Base-by-base conservation (phyloP, 2,888 invertebrate genomes). In the Caenorhabditis japonica region DNA sequence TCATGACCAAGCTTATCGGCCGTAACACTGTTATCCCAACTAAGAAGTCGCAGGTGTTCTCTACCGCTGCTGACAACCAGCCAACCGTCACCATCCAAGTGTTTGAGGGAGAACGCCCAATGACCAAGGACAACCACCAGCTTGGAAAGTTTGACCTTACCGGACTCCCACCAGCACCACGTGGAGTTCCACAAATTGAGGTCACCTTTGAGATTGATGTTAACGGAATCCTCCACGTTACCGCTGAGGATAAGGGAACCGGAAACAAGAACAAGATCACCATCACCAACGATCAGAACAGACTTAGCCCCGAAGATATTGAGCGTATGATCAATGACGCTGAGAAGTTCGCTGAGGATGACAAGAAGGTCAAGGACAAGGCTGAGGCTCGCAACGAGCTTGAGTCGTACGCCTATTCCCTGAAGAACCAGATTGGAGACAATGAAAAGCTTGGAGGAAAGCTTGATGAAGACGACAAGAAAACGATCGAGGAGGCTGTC, bases 101-200 rank as follows among this genome's bases (percentile, higher is more conserved):
- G 0, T 97, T 94, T 89, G 97, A 99, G 90, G 97, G 99, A 84
- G 99, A 99, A 90, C 93, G 99, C 86, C 96, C 97, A 25, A 97
- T 99, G 97, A 97, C 97, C 80, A 97, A 97, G 90, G 97, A 99
- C 90, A 99, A 99, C 90, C 97, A 99, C 90, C 91, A 95, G 80
- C 91, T 99, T 73, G 99, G 99, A 77, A 97, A 97, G 90, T 99
- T 99, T 90, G 97, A 99, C 88, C 80, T 85, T 61, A 90, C 89
- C 23, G 90, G 89, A 58, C 89, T 90, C 66, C 90, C 90, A 33
- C 89, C 90, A 52, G 89, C 90, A 23, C 90, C 89, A 25, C 85
- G 90, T 52, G 90, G 90, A 59, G 89, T 90, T 0, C 90, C 85
- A 51, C 85, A 87, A 75, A 85, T 87, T 52, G 85, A 85, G 69